Evolutionary conservation across 1,140 invertebrate genomes (phyloP), one percentile per base, ranked within the genome.

Genomic region (Druon quercuslanigerum): DNA sequence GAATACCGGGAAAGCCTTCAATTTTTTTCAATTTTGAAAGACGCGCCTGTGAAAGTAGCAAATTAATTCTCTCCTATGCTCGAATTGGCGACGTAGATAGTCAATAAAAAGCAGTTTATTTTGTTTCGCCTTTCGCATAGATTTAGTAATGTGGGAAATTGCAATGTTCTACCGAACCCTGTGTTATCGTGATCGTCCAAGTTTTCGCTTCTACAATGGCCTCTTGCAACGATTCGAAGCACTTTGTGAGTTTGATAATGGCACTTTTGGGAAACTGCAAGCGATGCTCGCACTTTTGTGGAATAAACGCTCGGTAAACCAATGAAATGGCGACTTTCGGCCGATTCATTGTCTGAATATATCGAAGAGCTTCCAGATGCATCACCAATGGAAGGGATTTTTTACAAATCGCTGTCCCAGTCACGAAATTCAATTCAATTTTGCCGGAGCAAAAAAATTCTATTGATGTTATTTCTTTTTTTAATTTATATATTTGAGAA

Each of bases 171-270:
- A 46, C 71, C 76, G 50, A 80, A 80, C 79, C 79, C 81, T 79
- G 82, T 85, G 82, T 87, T 87, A 87, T 87, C 84, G 79, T 82
- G 79, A 86, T 84, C 85, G 84, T 79, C 83, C 81, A 85, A 87
- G 84, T 87, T 88, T 87, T 85, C 82, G 74, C 79, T 83, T 85
- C 86, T 73, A 81, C 83, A 83, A 85, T 84, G 82, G 82, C 79
- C 80, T 80, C 71, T 66, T 72, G 79, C 83, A 77, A 82, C 79
- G 80, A 82, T 77, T 78, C 78, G 72, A 80, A 81, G 79, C 83
- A 84, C 80, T 83, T 85, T 83, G 81, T 73, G 51, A 33, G 76
- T 66, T 74, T 79, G 79, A 83, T 86, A 85, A 87, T 85, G 82
- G 85, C 72, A 84, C 81, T 85, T 83, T 83, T 81, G 79, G 79